These are phyloP conservation scores for Embidobia sp. DNA, from an alignment of 2,888 invertebrate genomes.

Conservation along the genomic window DNA sequence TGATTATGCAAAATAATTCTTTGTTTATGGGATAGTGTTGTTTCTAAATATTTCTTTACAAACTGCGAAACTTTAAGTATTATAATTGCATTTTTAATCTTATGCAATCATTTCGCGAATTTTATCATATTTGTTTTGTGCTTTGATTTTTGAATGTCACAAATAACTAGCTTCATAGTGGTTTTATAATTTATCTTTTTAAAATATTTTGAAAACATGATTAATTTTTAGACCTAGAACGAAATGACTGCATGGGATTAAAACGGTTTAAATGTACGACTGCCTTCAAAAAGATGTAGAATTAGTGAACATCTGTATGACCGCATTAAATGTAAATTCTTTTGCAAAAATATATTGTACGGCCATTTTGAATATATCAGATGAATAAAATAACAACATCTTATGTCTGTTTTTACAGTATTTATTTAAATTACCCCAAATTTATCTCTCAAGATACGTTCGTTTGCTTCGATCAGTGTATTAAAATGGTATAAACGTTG, in stretches of 20 bases:
- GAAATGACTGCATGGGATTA: constrained; percentile 12
- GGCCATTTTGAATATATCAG: constrained; percentile 49
- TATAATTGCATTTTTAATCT: constrained; percentile 17
- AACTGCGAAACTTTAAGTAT: constrained; percentile 3
- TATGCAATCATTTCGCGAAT: constrained; percentile 3
- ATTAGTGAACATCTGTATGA: constrained; percentile 34
- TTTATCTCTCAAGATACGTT: too few species aligned
- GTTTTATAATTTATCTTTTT: too few species aligned
- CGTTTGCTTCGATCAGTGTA: too few species aligned
- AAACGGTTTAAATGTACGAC: constrained; percentile 41
- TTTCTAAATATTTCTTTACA: too few species aligned
- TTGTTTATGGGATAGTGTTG: neutral
- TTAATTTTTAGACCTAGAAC: too few species aligned
- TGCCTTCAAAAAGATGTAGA: constrained; percentile 35
- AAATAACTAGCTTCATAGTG: too few species aligned
- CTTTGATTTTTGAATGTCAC: too few species aligned
- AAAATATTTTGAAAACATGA: too few species aligned
- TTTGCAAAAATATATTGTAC: constrained; percentile 50
- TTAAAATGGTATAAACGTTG: too few species aligned
- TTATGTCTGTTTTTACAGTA: neutral
- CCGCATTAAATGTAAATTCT: constrained; percentile 29
- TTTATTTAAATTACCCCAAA: too few species aligned
- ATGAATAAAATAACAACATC: constrained; percentile 35
- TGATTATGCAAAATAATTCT: constrained; percentile 12
- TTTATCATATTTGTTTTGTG: too few species aligned